Evolutionary conservation across 1,140 invertebrate species (phyloP), one percentile per base, ranked within the genome.

Genomic region (Zaprionus camerounensis): DNA sequence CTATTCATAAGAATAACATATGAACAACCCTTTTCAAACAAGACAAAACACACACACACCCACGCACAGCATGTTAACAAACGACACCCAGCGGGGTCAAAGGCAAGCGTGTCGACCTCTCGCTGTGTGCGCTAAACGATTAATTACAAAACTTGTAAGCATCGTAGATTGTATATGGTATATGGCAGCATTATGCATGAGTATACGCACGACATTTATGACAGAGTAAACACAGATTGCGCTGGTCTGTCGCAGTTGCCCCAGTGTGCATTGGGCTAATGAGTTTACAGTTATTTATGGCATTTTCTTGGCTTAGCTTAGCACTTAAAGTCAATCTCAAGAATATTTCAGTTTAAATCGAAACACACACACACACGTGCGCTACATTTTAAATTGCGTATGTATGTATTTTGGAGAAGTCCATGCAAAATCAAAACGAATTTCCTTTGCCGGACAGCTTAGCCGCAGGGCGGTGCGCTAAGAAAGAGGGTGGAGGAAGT

Each of bases 381-480:
- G 69, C 73, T 51, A 83, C 74, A 88, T 88, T 83, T 88, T 49
- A 88, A 84, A 84, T 73, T 73, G 71, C 84, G 70, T 82, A 86
- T 80, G 86, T 76, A 82, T 76, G 6, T 28, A 28, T 86, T 64
- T 79, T 15, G 55, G 24, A 74, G 67, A 82, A 86, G 80, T 79
- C 71, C 76, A 88, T 90, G 84, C 81, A 88, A 88, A 88, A 88
- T 88, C 84, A 83, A 88, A 88, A 79, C 81, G 81, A 81, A 81
- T 75, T 88, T 78, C 58, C 51, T 72, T 66, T 66, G 84, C 84
- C 59, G 84, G 84, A 87, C 84, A 87, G 84, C 84, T 75, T 71
- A 80, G 71, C 71, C 65, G 36, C 64, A 66, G 34, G 65, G 24
- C 65, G 17, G 41, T 46, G 17, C n/a, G n/a, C n/a, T 17, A 46